Base-by-base conservation (phyloP, 1,140 invertebrate species). In the Bombus sibiricus region DNA sequence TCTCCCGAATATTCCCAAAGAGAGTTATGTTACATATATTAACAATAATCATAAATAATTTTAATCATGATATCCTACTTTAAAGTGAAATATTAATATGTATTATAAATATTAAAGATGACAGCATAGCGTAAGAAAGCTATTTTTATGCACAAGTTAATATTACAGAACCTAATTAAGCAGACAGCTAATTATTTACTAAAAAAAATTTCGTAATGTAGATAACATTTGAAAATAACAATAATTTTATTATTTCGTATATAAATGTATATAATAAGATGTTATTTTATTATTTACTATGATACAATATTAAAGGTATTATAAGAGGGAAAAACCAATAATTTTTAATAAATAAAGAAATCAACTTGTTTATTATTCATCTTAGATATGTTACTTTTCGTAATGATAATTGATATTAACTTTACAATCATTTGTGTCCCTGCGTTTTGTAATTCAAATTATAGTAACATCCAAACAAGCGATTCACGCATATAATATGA, bases 281-380 rank as follows among this genome's bases (percentile, higher is more conserved):
- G 53, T 53, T 57, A 2, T 64, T 77, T 83, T 69, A 59, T 41
- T 57, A 25, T 43, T 43, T 32, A 41, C 37, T 64, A 53, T 73
- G 43, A 62, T 80, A 85, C 25, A 53, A 39, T 41, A 72, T 85
- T 80, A 53, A 85, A 59, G 75, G 43, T 72, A 69, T 53, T 32
- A 72, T 72, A 28, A 13, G 10, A 64, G 72, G 74, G 25, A 62
- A 53, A 53, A 22, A 79, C 28, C 59, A 84, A 34, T 64, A 15
- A 13, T 62, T 86, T 92, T 88, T 83, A 92, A 95, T 94, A 93
- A 94, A 94, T 95, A 93, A 93, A 93, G 89, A 90, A 94, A 92
- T 64, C 91, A 93, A 91, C 86, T 92, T 86, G 88, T 93, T 93
- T 94, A 93, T 94, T 93, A 91, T 87, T 89, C 77, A 91, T 86